These are phyloP conservation scores for Aphrophora alni DNA, from an alignment of 2,888 invertebrate genomes.

Conservation along the genomic window DNA sequence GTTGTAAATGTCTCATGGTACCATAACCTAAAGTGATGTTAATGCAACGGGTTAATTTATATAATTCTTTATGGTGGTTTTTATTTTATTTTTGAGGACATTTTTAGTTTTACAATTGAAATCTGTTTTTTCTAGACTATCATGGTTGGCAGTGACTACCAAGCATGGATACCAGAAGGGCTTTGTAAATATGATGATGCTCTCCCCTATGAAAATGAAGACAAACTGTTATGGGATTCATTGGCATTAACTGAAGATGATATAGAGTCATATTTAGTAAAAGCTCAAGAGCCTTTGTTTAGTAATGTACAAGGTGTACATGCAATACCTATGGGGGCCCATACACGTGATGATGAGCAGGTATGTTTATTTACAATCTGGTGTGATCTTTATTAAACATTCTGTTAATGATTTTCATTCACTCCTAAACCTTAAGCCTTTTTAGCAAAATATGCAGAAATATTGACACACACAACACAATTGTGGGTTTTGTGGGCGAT, in stretches of 20 bases:
- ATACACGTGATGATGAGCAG: slow-evolving; percentile 87
- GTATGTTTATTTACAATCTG: slow-evolving; percentile 46
- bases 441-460: too few species aligned
- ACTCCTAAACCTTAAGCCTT: too few species aligned
- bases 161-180: slow-evolving; percentile 92
- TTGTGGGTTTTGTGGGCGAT: too few species aligned
- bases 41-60: too few species aligned
- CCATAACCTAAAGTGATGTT: too few species aligned
- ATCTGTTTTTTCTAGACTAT: slow-evolving; percentile 67
- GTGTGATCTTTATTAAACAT: too few species aligned
- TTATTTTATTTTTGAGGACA: too few species aligned
- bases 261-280: slow-evolving; percentile 80
- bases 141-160: slow-evolving; percentile 94
- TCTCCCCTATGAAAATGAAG: slow-evolving; percentile 94
- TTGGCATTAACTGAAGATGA: slow-evolving; percentile 71
- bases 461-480: too few species aligned
- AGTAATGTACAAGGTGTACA: slow-evolving; percentile 60
- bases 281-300: slow-evolving; percentile 59
- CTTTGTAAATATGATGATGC: slow-evolving; percentile 92
- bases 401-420: too few species aligned
- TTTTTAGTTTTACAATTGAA: too few species aligned
- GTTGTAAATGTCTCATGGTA: too few species aligned
- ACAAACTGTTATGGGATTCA: slow-evolving; percentile 94
- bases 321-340: slow-evolving; percentile 69
- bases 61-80: too few species aligned